These are phyloP conservation scores for Meliscaeva auricollis DNA, from an alignment of 2,888 invertebrate genomes.

Conservation along the genomic window DNA sequence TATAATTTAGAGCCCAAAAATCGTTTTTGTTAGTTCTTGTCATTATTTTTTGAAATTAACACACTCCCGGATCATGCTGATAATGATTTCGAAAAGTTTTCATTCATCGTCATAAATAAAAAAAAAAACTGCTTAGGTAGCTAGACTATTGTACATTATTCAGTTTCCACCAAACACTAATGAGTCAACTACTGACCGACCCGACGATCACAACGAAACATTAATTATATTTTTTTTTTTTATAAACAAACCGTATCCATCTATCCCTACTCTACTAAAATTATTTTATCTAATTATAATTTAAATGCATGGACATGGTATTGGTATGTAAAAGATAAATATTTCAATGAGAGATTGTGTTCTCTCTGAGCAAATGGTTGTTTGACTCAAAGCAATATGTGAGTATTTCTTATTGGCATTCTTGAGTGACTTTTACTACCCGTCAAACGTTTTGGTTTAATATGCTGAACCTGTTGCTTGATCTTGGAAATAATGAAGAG, in stretches of 20 bases:
- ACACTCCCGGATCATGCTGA: not conserved
- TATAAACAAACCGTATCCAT: constrained; percentile 3
- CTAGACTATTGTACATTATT: not conserved
- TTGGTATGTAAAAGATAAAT: not conserved
- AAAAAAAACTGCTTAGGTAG: constrained; percentile 8
- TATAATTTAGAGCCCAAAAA: not conserved
- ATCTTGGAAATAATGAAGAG: not conserved
- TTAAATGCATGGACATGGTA: not conserved
- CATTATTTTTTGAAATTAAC: not conserved
- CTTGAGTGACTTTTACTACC: not conserved
- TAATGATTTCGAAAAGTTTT: constrained; percentile 10
- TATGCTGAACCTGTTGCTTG: constrained; percentile 12
- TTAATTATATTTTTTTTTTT: not conserved
- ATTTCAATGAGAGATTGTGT: not conserved
- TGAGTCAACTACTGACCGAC: constrained; percentile 9
- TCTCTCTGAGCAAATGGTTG: not conserved
- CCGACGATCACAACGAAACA: not conserved
- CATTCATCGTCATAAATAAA: not conserved
- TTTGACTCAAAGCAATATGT: not conserved
- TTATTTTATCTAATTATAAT: constrained; percentile 1
- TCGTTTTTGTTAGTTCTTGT: not conserved
- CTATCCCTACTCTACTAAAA: not conserved
- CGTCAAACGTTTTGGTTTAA: not conserved
- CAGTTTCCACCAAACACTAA: not conserved
- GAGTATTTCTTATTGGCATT: not conserved